Conservation (phyloP, 2,888 invertebrate species). For the Eristalis intricaria region DNA sequence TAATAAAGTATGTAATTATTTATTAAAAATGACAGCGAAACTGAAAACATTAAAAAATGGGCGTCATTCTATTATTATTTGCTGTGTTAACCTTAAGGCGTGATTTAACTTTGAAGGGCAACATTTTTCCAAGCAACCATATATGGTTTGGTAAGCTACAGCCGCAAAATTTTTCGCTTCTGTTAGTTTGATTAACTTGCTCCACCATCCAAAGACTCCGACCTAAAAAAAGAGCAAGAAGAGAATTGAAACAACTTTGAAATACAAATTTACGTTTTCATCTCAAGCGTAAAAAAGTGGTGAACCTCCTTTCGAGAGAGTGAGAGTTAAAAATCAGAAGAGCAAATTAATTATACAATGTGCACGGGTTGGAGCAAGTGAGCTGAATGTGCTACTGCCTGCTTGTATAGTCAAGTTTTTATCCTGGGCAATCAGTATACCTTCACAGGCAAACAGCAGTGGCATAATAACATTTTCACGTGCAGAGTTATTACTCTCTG, state of each 20-base stretch:
- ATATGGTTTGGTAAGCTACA: not conserved
- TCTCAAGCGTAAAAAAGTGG: constrained; percentile 42
- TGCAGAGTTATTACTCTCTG: constrained; percentile 39
- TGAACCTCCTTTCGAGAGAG: constrained; percentile 10
- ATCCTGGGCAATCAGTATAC: constrained; percentile 11
- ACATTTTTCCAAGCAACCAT: not conserved
- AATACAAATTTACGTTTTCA: constrained; percentile 49
- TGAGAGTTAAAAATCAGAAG: constrained; percentile 33
- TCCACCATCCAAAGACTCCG: not conserved
- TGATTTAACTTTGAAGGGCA: constrained; percentile 4
- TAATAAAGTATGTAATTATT: too few species aligned
- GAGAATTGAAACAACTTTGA: constrained; percentile 44
- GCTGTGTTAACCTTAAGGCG: constrained; percentile 17
- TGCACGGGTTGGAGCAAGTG: not conserved
- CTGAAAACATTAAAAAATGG: not conserved
- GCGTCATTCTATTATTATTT: not conserved
- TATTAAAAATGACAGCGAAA: not conserved
- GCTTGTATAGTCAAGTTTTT: constrained; percentile 24
- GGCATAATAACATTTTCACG: constrained; percentile 54
- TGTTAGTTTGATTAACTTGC: constrained; percentile 16
- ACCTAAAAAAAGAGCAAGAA: not conserved
- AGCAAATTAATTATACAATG: constrained; percentile 51
- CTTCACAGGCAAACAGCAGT: constrained; percentile 19
- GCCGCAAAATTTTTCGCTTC: constrained; percentile 6
- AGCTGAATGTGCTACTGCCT: not conserved